Conservation (phyloP, 35 echinoderm and acorn worm genomes). For the Hemicentrotus pulcherrimus region DNA sequence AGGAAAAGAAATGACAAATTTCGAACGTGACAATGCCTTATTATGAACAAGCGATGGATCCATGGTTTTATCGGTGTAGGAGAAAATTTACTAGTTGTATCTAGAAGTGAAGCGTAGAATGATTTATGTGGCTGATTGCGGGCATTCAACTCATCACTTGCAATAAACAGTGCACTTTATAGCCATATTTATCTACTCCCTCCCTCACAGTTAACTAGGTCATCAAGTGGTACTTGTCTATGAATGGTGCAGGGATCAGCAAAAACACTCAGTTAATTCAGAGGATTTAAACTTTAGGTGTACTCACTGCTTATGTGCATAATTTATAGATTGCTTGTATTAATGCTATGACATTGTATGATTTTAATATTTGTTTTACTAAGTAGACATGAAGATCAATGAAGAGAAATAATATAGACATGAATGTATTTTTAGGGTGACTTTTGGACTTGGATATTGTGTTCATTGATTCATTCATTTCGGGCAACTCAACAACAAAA, state of each 20-base stretch:
- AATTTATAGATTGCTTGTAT: too few species aligned
- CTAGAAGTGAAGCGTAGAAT: neutral
- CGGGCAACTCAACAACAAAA: neutral
- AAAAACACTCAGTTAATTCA: neutral
- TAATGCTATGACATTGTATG: neutral
- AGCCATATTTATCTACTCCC: neutral
- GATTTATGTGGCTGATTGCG: neutral
- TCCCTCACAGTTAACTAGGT: neutral
- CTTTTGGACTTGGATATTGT: neutral
- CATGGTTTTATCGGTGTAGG: neutral
- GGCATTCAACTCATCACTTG: conserved; percentile 16
- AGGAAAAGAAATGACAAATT: neutral
- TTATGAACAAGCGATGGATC: neutral
- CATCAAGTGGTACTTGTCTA: neutral
- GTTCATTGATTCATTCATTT: neutral
- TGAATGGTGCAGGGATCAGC: neutral
- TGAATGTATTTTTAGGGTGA: neutral
- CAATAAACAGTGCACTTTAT: conserved; percentile 6
- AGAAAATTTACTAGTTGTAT: conserved; percentile 2
- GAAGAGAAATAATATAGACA: neutral
- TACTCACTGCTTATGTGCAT: neutral
- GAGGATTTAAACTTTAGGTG: neutral
- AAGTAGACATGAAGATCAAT: neutral
- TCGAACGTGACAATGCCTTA: neutral
- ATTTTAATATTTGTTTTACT: neutral